These are phyloP conservation scores for Synanthedon vespiformis DNA, from an alignment of 2,888 invertebrate species.

Conservation along the genomic window DNA sequence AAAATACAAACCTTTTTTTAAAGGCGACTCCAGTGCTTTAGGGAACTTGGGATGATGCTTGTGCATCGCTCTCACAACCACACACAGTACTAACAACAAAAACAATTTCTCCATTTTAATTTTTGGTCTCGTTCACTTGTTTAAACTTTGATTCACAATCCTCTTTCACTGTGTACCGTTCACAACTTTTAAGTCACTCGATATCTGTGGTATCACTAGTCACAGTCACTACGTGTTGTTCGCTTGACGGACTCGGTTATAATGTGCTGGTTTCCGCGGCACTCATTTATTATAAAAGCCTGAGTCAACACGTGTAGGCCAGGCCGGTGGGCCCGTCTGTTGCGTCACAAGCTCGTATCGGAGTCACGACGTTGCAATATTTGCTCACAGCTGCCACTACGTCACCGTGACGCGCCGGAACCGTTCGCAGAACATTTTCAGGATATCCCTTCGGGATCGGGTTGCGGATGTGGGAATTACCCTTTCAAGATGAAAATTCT, in stretches of 20 bases:
- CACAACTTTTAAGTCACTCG: slow-evolving; percentile 19
- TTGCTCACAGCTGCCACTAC: slow-evolving; percentile 25
- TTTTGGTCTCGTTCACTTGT: slow-evolving; percentile 1
- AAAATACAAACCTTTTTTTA: slow-evolving; percentile 9
- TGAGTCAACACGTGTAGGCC: slow-evolving; percentile 31
- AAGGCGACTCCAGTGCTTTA: slow-evolving; percentile 13
- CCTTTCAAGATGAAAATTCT: no score
- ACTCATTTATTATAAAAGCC: slow-evolving; percentile 49
- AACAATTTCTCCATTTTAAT: slow-evolving; percentile 40
- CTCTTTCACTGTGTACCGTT: not conserved
- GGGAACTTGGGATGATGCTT: slow-evolving; percentile 45
- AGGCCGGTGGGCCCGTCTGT: slow-evolving; percentile 22
- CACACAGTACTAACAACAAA: slow-evolving; percentile 36
- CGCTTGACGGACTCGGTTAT: slow-evolving; percentile 37
- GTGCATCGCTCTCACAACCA: slow-evolving; percentile 29
- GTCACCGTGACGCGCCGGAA: slow-evolving; percentile 21
- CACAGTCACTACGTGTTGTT: slow-evolving; percentile 33
- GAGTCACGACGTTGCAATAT: slow-evolving; percentile 13
- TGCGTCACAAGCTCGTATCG: slow-evolving; percentile 17
- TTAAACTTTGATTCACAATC: slow-evolving; percentile 5
- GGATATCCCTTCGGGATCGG: slow-evolving; percentile 6
- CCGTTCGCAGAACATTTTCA: slow-evolving; percentile 13
- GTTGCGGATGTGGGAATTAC: not conserved
- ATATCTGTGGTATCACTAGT: slow-evolving; percentile 6
- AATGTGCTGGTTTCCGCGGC: slow-evolving; percentile 33